These are phyloP conservation scores for Clupea harengus DNA, from an alignment of 2,113 vertebrate genomes.

Conservation along the genomic window DNA sequence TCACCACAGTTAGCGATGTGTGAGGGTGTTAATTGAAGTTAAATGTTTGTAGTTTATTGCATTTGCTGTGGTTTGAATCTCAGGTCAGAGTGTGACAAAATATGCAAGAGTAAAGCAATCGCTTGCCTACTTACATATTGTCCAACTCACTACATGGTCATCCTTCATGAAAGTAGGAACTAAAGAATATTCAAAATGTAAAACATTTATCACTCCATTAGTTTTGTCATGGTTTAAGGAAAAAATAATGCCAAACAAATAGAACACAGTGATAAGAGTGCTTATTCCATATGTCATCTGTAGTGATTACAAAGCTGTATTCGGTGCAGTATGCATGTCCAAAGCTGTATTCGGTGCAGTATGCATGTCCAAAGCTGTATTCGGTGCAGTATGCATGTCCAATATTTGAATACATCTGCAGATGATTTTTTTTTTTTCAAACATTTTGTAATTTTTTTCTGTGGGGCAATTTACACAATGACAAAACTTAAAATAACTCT, in stretches of 20 bases:
- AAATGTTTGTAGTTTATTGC: slow-evolving; percentile 44
- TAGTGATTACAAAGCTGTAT: too few species aligned
- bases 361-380: too few species aligned
- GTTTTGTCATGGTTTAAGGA: neutral
- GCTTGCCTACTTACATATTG: neutral
- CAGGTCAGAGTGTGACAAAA: slow-evolving; percentile 21
- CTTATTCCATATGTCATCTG: neutral
- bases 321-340: too few species aligned
- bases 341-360: too few species aligned
- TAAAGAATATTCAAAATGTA: neutral
- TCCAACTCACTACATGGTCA: neutral
- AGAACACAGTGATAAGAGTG: neutral
- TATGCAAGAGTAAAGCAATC: slow-evolving; percentile 11
- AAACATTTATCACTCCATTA: neutral
- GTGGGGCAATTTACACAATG: too few species aligned
- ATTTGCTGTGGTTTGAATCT: slow-evolving; percentile 37
- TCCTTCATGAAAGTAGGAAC: neutral
- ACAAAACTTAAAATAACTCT: too few species aligned
- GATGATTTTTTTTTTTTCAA: too few species aligned
- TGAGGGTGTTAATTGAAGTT: slow-evolving; percentile 43
- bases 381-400: too few species aligned
- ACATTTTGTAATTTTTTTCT: too few species aligned
- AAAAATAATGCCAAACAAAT: neutral
- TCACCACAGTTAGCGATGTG: slow-evolving; percentile 42
- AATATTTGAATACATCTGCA: too few species aligned